Base-by-base conservation (phyloP, 92 coral and sea anemone genomes). In the Virgularia gustaviana region DNA sequence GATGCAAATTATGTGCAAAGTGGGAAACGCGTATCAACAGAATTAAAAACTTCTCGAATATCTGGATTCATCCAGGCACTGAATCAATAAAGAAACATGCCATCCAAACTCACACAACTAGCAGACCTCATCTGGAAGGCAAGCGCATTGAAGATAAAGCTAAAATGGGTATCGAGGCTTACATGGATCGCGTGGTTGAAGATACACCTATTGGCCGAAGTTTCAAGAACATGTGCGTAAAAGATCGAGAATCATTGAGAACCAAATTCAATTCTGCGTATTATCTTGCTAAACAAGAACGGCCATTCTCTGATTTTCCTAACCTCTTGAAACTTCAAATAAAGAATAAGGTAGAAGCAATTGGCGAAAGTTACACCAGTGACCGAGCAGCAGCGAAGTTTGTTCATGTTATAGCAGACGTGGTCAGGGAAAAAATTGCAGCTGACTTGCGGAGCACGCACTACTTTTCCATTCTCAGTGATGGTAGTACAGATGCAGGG, bases 401-500 rank as follows among this genome's bases (percentile, higher is more conserved):
- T 15, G 15, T 39, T 15, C 45, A 39, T 15, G 45, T 15, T 15
- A 39, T 39, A 39, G 45, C 45, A 39, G 45, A 39, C 7, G 45
- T 39, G 45, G 15, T 15, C 15, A 39, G 7, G 45, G 45, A 39
- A 39, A 39, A 7, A 39, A 6, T 51, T 51, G 22, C 9, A 51
- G 20, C 58, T 8, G 67, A 60, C 34, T 31, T 60, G 44, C 34
- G 31, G 13, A 60, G 67, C 16, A 44, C 67, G 16, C 29, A 60
- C n/a, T 60, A 60, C 36, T 60, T 31, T 31, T 60, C 67, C 19
- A 34, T 32, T 60, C 34, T 60, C 37, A 60, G 29, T 27, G 67
- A 60, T 60, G 67, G 67, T 35, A 60, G 67, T 19, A 60, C 41
- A 60, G 67, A 60, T 44, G 16, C 67, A 8, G 31, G 62, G 2